Evolutionary conservation across 2,797 vertebrate genomes (phyloP).

Genomic region (Microctenopoma lineatum): DNA sequence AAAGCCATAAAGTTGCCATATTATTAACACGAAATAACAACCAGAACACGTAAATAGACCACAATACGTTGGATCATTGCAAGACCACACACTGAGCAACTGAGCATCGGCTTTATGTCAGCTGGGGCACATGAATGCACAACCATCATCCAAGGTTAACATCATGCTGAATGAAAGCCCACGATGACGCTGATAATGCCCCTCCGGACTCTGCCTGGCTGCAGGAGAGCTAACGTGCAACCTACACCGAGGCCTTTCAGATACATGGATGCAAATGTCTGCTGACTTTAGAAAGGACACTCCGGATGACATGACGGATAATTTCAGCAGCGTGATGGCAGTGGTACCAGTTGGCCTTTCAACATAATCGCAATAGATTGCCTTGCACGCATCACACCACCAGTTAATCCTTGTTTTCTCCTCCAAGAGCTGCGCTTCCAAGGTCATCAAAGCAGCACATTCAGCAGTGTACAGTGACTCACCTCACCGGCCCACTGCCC

Average conservation of each 20-base stretch:
- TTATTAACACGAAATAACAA: slow-evolving; percentile 2
- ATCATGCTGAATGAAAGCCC: slow-evolving; percentile 3
- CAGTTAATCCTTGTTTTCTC: slow-evolving; percentile 79
- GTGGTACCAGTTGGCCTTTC: slow-evolving; percentile 35
- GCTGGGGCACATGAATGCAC: slow-evolving; percentile 1
- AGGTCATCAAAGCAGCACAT: slow-evolving; percentile 82
- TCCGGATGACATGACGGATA: slow-evolving; percentile 22
- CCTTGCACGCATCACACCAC: slow-evolving; percentile 58
- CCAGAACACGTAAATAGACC: slow-evolving; percentile 18
- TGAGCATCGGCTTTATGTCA: slow-evolving; percentile 4
- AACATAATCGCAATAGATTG: slow-evolving; percentile 47
- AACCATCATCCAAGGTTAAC: slow-evolving; percentile 13
- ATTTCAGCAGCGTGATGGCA: slow-evolving; percentile 34
- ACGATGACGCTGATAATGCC: not conserved
- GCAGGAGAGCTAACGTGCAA: slow-evolving; percentile 34
- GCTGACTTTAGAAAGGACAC: slow-evolving; percentile 28
- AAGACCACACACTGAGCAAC: not conserved
- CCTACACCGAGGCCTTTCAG: slow-evolving; percentile 37
- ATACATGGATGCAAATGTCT: slow-evolving; percentile 21
- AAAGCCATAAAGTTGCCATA: slow-evolving; percentile 12
- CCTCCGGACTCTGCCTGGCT: slow-evolving; percentile 13
- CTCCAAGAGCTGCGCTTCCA: slow-evolving; percentile 80
- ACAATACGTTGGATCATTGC: not conserved
- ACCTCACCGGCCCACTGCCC: slow-evolving; percentile 39
- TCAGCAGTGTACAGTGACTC: slow-evolving; percentile 49